phyloP scores from a whole-genome alignment of 2,113 vertebrate species.

The Sitta europaea region DNA sequence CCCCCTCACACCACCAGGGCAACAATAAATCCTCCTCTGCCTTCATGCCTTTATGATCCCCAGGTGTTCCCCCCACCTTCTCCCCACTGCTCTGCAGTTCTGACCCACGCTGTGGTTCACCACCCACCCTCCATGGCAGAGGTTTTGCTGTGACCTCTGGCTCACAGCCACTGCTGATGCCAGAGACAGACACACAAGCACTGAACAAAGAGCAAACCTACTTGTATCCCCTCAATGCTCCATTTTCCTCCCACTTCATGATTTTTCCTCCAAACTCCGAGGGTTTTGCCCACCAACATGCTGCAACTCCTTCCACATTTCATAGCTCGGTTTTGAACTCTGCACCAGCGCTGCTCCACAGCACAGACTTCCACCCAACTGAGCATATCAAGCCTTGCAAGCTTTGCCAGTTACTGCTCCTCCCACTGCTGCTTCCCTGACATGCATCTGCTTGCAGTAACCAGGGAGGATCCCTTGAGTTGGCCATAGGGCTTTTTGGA shows the following conservation, averaged over 20 bases:
- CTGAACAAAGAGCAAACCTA: background rate
- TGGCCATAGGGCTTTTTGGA: constrained; percentile 41
- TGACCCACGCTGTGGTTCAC: fast-evolving
- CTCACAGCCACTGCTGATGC: background rate
- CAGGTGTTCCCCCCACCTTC: background rate
- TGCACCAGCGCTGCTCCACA: background rate
- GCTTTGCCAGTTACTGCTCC: background rate
- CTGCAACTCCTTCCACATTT: background rate
- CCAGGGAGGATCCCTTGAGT: background rate
- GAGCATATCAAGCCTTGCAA: background rate
- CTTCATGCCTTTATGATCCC: background rate
- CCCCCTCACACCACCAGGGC: background rate
- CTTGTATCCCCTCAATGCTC: background rate
- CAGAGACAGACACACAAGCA: background rate
- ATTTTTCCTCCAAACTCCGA: background rate
- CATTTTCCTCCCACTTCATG: background rate
- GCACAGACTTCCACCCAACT: background rate
- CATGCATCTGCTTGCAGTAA: background rate
- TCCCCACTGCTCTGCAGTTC: background rate
- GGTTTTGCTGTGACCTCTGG: background rate
- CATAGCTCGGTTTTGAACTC: background rate
- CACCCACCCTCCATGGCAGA: background rate
- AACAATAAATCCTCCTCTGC: background rate
- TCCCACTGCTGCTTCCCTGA: background rate
- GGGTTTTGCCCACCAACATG: background rate